Evolutionary conservation across 2,888 invertebrate species (phyloP), one percentile per base, ranked within the genome.

Genomic region (Agonum fuliginosum): DNA sequence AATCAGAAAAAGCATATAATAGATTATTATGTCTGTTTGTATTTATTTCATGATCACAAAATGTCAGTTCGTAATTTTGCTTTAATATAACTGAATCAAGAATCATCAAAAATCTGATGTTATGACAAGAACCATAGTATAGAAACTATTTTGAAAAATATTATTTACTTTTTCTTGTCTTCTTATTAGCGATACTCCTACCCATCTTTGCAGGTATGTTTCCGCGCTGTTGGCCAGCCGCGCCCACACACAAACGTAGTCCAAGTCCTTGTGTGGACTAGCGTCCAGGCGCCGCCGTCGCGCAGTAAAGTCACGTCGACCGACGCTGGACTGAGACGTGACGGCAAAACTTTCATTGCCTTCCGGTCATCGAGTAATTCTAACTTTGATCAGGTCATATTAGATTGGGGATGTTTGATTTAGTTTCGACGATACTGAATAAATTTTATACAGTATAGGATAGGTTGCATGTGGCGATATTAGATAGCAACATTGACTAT

Each of bases 321-420:
- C 5, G 12, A 14, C 46, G 46, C 14, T 12, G 12, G 46, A 43
- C 14, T 1, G 14, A 6, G 58, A 58, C 58, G 58, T 24, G 54
- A 14, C 58, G 27, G n/a, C 30, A 30, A 24, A 58, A 58, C 12
- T 58, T 58, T 30, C 27, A 58, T 58, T 58, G 24, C 10, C 30
- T 58, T 27, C 14, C 58, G 27, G 58, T 24, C 24, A 24, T 27
- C 24, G 20, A n/a, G 24, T 30, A 27, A 58, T 30, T 58, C 6
- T 27, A 14, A 58, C 3, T 17, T 54, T 54, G 54, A 54, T 54
- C 20, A 54, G 20, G 58, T 58, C 24, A 58, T 58, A 58, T 27
- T 58, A 27, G 30, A 58, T 24, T 20, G 30, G 14, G 3, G 58
- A 17, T 58, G 14, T 27, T 30, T 30, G 58, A 58, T 20, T 30